Base-by-base conservation (phyloP, 1,140 invertebrate genomes). In the Schlechtendalia chinensis region DNA sequence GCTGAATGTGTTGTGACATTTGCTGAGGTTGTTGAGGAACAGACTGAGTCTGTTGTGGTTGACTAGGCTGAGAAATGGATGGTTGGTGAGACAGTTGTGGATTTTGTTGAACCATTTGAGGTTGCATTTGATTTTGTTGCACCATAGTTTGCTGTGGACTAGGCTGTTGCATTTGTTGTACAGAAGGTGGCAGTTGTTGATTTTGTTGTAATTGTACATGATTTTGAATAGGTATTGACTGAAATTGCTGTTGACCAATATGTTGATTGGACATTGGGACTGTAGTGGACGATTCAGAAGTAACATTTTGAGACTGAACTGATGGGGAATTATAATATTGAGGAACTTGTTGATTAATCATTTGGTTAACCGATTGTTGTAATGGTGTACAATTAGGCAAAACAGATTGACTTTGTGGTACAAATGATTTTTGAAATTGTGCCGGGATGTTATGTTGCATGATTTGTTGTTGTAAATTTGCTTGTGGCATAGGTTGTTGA, bases 81-180 rank as follows among this genome's bases (percentile, higher is more conserved):
- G 56, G 87, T 81, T 81, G 71, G 12, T 81, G 81, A 32, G 81
- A 56, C 47, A 86, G 86, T 83, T 86, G 87, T 82, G 87, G 87
- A 85, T 87, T 87, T 82, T 88, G 88, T 83, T 87, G 84, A 80
- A 81, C 86, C 54, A 85, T 86, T 85, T 87, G 86, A 84, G 86
- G 86, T 69, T 81, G 81, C 58, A 82, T 82, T 75, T 69, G 61
- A 53, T 63, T 65, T 80, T 81, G 81, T 65, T 59, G 69, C 10
- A 81, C 72, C 58, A 81, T 71, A 24, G 77, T 54, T 82, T 50
- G 80, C 17, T 69, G 80, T 5, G 45, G 47, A 29, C 22, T 61
- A 45, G 71, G 27, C 39, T 81, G 81, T 79, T 80, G 82, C 47
- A 81, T 63, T 27, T 82, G 75, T 74, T 82, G 82, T 16, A 81